Conservation (phyloP, 2,113 vertebrate genomes). For the Psilopsiagon aurifrons region DNA sequence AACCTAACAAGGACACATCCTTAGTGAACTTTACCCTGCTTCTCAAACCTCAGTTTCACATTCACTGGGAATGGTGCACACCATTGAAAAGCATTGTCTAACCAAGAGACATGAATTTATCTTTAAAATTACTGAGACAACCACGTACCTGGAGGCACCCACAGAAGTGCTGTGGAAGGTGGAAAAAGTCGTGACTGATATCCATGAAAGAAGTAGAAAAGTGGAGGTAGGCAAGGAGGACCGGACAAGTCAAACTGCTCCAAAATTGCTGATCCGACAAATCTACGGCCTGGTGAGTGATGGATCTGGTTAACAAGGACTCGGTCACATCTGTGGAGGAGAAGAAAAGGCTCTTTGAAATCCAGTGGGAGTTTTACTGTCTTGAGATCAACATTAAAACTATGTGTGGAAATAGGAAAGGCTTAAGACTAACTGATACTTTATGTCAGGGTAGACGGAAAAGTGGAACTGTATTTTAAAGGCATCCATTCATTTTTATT, state of each 20-base stretch:
- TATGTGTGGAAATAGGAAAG: not conserved
- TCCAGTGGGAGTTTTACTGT: not conserved
- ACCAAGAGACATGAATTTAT: not conserved
- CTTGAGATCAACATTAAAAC: not conserved
- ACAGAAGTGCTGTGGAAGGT: not conserved
- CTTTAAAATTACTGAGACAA: not conserved
- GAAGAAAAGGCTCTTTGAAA: not conserved
- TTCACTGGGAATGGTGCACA: not conserved
- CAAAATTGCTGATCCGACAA: not conserved
- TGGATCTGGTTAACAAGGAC: not conserved
- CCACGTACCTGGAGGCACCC: not conserved
- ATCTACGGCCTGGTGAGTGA: not conserved
- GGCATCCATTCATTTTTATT: not conserved
- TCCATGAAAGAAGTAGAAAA: not conserved
- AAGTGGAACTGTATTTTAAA: not conserved
- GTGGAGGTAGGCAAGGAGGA: not conserved
- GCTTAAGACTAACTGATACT: not conserved
- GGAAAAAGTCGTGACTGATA: not conserved
- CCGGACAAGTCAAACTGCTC: not conserved
- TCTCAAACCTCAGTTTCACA: not conserved
- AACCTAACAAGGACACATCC: not conserved
- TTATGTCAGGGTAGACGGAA: not conserved
- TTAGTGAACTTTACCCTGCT: not conserved
- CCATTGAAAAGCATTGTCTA: not conserved
- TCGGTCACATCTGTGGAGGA: not conserved